Conservation (phyloP, 2,797 vertebrate genomes). For the Hapalemur alaotrensis region DNA sequence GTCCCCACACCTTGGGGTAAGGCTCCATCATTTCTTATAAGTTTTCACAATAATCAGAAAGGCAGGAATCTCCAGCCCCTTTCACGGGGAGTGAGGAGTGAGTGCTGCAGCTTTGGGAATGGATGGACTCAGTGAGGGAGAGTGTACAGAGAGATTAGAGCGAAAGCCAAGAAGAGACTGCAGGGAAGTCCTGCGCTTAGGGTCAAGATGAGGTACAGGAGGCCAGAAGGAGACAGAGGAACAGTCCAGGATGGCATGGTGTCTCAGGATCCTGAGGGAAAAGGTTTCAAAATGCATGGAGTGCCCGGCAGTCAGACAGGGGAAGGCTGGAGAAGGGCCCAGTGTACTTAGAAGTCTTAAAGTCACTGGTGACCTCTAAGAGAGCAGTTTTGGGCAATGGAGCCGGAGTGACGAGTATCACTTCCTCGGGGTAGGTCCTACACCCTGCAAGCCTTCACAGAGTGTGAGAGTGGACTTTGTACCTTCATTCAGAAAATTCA, state of each 20-base stretch:
- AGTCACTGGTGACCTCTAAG: background rate
- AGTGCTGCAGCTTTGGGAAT: background rate
- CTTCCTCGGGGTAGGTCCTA: background rate
- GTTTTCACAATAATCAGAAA: background rate
- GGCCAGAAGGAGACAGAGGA: background rate
- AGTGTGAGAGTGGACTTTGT: background rate
- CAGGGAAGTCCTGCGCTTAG: background rate
- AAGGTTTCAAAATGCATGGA: background rate
- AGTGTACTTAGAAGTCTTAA: background rate
- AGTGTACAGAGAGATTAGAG: background rate
- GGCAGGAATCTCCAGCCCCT: background rate
- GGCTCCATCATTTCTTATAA: background rate
- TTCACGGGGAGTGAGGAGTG: background rate
- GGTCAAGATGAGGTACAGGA: background rate
- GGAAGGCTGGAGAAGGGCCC: background rate
- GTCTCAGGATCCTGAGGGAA: background rate
- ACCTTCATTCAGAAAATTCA: background rate
- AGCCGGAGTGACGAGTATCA: background rate
- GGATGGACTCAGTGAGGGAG: background rate
- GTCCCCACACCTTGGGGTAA: background rate
- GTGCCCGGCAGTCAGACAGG: background rate
- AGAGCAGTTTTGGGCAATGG: slow-evolving; percentile 14
- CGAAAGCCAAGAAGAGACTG: background rate
- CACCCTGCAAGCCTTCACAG: background rate
- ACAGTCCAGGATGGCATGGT: background rate